phyloP scores from a whole-genome alignment of 2,113 vertebrate genomes.

The Catagonus wagneri region DNA sequence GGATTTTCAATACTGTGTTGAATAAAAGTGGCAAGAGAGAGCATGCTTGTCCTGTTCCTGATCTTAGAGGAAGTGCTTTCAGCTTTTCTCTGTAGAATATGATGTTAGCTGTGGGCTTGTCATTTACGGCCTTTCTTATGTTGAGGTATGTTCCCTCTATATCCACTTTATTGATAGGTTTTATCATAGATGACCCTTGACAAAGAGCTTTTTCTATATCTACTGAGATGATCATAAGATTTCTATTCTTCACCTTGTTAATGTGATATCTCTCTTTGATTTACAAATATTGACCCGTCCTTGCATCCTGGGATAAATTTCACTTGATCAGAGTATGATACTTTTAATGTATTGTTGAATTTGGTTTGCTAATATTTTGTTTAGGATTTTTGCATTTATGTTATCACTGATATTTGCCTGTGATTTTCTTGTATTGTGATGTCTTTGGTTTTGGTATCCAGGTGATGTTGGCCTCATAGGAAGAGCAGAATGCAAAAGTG shows the following conservation, averaged over 20 bases:
- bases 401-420: background rate
- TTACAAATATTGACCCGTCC: background rate
- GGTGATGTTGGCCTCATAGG: background rate
- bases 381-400: background rate
- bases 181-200: background rate
- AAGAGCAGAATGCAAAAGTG: background rate
- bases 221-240: background rate
- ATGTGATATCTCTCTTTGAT: background rate
- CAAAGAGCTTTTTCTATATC: background rate
- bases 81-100: background rate
- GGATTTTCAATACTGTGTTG: background rate
- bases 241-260: background rate
- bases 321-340: background rate
- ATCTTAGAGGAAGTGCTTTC: background rate
- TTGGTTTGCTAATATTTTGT: background rate
- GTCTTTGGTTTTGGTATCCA: background rate
- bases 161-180: background rate
- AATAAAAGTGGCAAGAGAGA: background rate
- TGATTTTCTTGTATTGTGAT: background rate
- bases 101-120: background rate
- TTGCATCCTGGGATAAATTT: background rate
- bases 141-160: background rate
- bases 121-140: background rate
- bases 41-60: background rate
- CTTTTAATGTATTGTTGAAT: background rate